These are phyloP conservation scores for Callithrix jacchus DNA, from an alignment of 2,113 vertebrate species.

Conservation along the genomic window DNA sequence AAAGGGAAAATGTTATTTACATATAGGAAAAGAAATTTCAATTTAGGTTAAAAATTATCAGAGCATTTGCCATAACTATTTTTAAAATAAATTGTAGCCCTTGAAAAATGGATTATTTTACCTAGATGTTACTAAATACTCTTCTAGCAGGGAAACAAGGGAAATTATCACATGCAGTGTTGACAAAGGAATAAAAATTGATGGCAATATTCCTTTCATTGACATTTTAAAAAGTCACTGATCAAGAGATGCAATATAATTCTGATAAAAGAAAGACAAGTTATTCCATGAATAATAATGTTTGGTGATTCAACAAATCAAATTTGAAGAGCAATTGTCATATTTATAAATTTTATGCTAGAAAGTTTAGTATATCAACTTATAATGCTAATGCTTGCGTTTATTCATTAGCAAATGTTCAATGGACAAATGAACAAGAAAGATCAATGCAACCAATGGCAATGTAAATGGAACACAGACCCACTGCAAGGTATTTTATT, in stretches of 20 bases:
- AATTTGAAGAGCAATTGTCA: neutral
- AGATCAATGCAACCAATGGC: neutral
- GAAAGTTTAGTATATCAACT: neutral
- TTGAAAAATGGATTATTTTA: neutral
- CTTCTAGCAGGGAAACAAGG: neutral
- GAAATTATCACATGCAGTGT: neutral
- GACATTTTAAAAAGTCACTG: neutral
- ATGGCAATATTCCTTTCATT: neutral
- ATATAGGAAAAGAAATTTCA: neutral
- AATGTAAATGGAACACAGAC: neutral
- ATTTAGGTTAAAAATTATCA: neutral
- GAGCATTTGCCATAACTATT: neutral
- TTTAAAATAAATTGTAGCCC: neutral
- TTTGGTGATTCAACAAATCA: neutral
- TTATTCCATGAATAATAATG: neutral
- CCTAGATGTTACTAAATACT: neutral
- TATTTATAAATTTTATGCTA: neutral
- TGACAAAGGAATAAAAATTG: neutral
- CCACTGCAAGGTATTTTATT: neutral
- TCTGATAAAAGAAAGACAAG: neutral
- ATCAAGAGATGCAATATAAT: neutral
- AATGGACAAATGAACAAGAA: neutral
- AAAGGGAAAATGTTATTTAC: neutral
- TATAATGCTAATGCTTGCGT: neutral
- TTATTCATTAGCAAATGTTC: neutral